Conservation (phyloP, 2,888 invertebrate species). For the Phymatocera aterrima region DNA sequence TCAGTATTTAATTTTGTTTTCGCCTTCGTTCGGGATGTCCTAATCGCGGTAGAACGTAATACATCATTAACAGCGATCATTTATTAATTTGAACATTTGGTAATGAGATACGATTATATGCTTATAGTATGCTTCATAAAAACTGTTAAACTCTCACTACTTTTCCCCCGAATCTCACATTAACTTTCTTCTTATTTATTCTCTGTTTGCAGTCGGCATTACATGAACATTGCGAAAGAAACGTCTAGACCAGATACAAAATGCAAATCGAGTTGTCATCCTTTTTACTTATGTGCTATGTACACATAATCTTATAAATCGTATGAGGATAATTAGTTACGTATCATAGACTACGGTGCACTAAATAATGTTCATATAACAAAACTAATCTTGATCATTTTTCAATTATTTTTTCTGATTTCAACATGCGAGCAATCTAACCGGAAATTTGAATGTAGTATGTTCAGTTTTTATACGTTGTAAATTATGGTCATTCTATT, state of each 20-base stretch:
- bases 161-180: background rate
- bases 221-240: too few relatives aligned
- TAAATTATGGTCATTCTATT: background rate
- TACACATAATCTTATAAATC: background rate
- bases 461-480: background rate
- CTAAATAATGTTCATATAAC: background rate
- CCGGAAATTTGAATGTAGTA: background rate
- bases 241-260: background rate
- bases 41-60: background rate
- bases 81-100: constrained; percentile 2
- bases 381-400: background rate
- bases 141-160: background rate
- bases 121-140: too few relatives aligned
- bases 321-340: background rate
- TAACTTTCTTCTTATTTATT: background rate
- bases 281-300: background rate
- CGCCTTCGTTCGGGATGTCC: background rate
- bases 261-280: background rate
- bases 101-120: background rate
- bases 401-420: background rate
- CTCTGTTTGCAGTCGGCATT: background rate
- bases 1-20: background rate
- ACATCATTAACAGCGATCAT: background rate
- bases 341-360: background rate
- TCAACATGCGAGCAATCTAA: background rate